Percentiles rank a stretch among this genome's conserved stretches.
Evolutionary conservation across 2,797 vertebrate genomes (phyloP).

Genomic region (Glossophaga mutica): DNA sequence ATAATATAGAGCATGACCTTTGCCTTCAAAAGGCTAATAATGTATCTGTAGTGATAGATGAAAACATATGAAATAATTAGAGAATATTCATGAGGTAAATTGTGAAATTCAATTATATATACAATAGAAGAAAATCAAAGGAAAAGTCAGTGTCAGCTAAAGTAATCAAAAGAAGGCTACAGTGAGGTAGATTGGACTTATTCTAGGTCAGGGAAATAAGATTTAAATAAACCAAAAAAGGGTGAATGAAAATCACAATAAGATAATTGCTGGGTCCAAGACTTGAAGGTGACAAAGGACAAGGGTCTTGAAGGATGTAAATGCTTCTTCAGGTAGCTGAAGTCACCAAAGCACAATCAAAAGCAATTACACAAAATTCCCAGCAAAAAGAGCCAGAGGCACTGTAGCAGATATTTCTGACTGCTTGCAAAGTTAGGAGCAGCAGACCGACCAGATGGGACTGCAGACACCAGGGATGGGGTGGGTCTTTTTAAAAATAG

Average conservation of each 20-base stretch:
- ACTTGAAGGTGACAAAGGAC: not conserved
- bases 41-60: not conserved
- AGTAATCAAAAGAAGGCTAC: constrained; percentile 37
- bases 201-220: constrained; percentile 17
- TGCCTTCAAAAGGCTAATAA: constrained; percentile 41
- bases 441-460: constrained; percentile 54
- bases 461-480: not conserved
- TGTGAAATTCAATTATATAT: constrained; percentile 42
- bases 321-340: not conserved
- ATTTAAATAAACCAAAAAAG: constrained; percentile 16
- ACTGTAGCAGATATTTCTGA: not conserved
- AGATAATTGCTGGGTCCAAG: not conserved
- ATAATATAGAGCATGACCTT: not conserved
- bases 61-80: constrained; percentile 36
- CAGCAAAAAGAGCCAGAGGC: not conserved
- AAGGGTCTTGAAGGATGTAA: not conserved
- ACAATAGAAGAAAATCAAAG: constrained; percentile 7
- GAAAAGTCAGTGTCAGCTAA: not conserved
- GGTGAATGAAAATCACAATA: not conserved
- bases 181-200: not conserved
- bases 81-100: not conserved
- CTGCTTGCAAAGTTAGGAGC: constrained; percentile 10
- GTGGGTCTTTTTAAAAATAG: constrained; percentile 58
- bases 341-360: not conserved
- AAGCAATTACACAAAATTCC: not conserved